Percentiles rank a stretch among this genome's conserved stretches.
These are phyloP conservation scores for Macrosteles quadrilineatus DNA, from an alignment of 1,140 invertebrate genomes.

Conservation along the genomic window DNA sequence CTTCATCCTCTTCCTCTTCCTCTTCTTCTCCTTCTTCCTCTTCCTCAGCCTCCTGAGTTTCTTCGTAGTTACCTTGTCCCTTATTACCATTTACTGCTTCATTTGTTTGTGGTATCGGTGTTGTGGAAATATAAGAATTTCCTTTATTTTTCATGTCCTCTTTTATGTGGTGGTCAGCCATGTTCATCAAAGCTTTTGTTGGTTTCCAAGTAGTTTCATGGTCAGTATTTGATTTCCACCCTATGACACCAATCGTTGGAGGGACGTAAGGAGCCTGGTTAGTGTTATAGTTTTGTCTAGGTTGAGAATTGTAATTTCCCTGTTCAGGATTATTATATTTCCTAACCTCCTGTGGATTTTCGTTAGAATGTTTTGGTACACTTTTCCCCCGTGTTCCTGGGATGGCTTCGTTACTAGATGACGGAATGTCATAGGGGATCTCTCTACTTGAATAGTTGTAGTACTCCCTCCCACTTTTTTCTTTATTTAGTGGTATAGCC, in stretches of 20 bases:
- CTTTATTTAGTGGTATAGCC: no score
- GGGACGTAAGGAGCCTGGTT: background rate
- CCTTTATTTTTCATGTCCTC: slow-evolving; percentile 10
- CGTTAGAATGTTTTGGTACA: no score
- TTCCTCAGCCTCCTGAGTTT: slow-evolving; percentile 15
- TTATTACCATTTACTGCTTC: background rate
- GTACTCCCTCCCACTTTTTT: no score
- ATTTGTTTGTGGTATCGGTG: background rate
- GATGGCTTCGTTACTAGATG: no score
- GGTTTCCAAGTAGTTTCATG: slow-evolving; percentile 20
- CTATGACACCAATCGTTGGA: slow-evolving; percentile 20
- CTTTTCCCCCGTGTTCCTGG: no score
- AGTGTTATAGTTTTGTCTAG: no score
- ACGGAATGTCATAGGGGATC: no score
- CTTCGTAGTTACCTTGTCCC: background rate
- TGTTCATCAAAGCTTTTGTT: background rate
- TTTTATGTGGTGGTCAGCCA: slow-evolving; percentile 14
- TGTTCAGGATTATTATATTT: no score
- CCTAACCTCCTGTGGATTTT: no score
- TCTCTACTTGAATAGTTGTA: no score
- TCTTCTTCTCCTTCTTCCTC: slow-evolving; percentile 13
- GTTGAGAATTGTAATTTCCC: no score
- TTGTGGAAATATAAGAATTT: background rate
- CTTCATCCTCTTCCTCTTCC: slow-evolving; percentile 10
- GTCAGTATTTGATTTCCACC: slow-evolving; percentile 13